A percentile compares a stretch with the other conserved stretches of the same genome.
phyloP scores from a whole-genome alignment of 2,888 invertebrate species.

The Amphipoea oculea region DNA sequence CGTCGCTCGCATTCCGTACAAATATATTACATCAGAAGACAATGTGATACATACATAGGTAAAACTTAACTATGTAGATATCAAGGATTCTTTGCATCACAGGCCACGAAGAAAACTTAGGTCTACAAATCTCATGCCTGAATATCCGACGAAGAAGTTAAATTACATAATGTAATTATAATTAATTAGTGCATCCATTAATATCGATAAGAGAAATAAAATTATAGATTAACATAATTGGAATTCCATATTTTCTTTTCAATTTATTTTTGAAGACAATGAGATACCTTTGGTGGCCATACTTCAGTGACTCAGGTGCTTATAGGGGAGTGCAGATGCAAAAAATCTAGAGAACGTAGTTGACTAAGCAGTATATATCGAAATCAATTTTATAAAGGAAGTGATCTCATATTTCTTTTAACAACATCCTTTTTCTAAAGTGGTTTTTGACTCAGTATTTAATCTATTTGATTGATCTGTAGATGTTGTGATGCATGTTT shows the following conservation, averaged over 20 bases:
- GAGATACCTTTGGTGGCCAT: background rate
- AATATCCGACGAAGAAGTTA: too few relatives aligned
- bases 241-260: background rate
- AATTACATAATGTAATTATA: background rate
- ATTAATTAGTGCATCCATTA: background rate
- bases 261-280: background rate
- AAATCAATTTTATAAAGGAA: slow-evolving; percentile 25
- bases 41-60: background rate
- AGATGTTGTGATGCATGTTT: slow-evolving; percentile 28
- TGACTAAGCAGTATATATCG: background rate
- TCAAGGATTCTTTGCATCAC: background rate
- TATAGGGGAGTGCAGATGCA: background rate
- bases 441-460: slow-evolving; percentile 24
- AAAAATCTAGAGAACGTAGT: background rate
- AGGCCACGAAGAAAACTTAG: background rate
- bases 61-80: background rate
- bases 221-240: background rate
- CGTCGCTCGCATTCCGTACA: slow-evolving; percentile 75
- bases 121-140: background rate
- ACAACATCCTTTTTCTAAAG: slow-evolving; percentile 22
- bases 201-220: background rate
- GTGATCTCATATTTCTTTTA: slow-evolving; percentile 36
- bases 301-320: background rate
- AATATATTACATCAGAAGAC: slow-evolving; percentile 25
- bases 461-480: slow-evolving; percentile 32